Evolutionary conservation across 2,888 invertebrate genomes (phyloP), one percentile per base, ranked within the genome.

Genomic region (Morpho achilles): DNA sequence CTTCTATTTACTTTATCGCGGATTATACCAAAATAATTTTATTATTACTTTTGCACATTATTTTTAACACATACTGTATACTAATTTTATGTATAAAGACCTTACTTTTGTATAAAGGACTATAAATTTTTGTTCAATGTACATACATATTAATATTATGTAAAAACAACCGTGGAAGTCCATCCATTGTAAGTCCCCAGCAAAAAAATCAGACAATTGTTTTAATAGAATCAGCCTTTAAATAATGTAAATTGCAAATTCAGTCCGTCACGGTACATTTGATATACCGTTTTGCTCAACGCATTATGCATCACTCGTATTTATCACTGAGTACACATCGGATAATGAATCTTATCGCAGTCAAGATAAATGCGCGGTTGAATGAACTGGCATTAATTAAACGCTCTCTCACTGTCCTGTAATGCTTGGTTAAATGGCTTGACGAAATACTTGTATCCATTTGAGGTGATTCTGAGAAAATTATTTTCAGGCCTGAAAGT

Each of bases 401-500:
- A 82, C 74, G 70, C 84, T 84, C 84, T 83, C 79, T 82, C 79
- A 82, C 73, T 74, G 85, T 80, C 81, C 73, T 74, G 69, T 61
- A 80, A 84, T 84, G 84, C 87, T 82, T 81, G 77, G 72, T 73
- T 83, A 81, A 83, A 79, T 76, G 79, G 78, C 75, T 81, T 84
- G 82, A 83, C 74, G 80, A 84, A 80, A 79, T 80, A 54, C 61
- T 58, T 58, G 59, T 57, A 74, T 78, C 75, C 75, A 67, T 71
- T 69, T 70, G 67, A 75, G 67, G 68, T 65, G 67, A 69, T 78
- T 76, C 82, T 74, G 69, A 71, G 80, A 79, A 77, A 70, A 73
- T 68, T 82, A 82, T 80, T 82, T 77, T 68, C 56, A 60, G 50
- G 45, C 9, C 56, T 54, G 45, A 54, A 54, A 22, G 42, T 42